Percentiles rank a stretch among this genome's conserved stretches.
phyloP scores from a whole-genome alignment of 2,888 invertebrate species.

The Notodonta dromedarius region DNA sequence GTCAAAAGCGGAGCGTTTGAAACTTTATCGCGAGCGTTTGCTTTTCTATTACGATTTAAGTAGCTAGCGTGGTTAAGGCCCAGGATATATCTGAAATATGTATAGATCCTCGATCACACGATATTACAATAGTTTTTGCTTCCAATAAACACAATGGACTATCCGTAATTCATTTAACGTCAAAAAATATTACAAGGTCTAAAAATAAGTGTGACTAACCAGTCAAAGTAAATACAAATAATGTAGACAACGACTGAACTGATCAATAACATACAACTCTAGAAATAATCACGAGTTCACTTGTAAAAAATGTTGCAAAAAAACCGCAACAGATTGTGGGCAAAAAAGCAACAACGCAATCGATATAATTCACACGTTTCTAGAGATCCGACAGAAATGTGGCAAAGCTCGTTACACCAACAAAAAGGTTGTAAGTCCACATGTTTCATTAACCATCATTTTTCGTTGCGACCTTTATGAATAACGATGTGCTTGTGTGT shows the following conservation, averaged over 20 bases:
- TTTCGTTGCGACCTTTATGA: conserved; percentile 4
- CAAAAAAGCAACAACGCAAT: conserved; percentile 43
- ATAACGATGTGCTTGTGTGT: not conserved
- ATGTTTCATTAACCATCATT: not conserved
- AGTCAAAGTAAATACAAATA: conserved; percentile 27
- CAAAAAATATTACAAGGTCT: not conserved
- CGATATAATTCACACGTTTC: conserved; percentile 56
- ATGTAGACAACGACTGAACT: conserved; percentile 26
- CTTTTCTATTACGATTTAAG: no score
- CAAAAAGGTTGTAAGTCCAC: conserved; percentile 2
- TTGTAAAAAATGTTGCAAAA: conserved; percentile 18
- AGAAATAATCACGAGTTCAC: conserved; percentile 36
- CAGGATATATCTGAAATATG: not conserved
- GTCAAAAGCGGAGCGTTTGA: no score
- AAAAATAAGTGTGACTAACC: conserved; percentile 13
- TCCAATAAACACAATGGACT: not conserved
- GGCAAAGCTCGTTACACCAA: conserved; percentile 11
- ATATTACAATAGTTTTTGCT: not conserved
- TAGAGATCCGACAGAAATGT: conserved; percentile 34
- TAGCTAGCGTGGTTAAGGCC: no score
- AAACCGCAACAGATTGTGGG: conserved; percentile 17
- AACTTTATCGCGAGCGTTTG: no score
- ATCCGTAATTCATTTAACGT: conserved; percentile 2
- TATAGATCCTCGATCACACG: not conserved
- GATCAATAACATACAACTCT: conserved; percentile 24